These are phyloP conservation scores for Iguana delicatissima DNA, from an alignment of 2,797 vertebrate species.

Conservation along the genomic window DNA sequence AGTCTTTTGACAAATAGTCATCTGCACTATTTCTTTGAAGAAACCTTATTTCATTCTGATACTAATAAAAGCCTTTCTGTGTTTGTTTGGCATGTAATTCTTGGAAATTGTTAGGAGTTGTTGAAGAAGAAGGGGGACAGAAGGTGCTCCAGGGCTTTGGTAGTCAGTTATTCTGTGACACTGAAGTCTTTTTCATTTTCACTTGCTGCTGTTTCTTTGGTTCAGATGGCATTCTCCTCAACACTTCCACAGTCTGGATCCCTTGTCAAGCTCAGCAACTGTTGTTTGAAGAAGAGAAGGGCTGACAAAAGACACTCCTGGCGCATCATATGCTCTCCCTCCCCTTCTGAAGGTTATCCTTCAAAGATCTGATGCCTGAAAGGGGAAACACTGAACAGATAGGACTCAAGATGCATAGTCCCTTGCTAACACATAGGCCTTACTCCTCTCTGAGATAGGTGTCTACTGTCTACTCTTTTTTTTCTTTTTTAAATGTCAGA, in stretches of 20 bases:
- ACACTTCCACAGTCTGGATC: slow-evolving; percentile 28
- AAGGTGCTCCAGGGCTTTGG: background rate
- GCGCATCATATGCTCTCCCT: background rate
- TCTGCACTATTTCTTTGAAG: background rate
- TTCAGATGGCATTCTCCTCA: slow-evolving; percentile 15
- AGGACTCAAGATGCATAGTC: background rate
- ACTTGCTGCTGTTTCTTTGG: slow-evolving; percentile 19
- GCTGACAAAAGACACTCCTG: background rate
- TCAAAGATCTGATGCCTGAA: slow-evolving; percentile 35
- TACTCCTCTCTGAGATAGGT: background rate
- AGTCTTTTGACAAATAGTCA: background rate
- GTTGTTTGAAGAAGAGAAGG: slow-evolving; percentile 27
- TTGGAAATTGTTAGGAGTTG: slow-evolving; percentile 6
- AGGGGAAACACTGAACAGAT: slow-evolving; percentile 10
- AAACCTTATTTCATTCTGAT: background rate
- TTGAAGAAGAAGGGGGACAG: background rate
- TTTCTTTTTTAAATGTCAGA: background rate
- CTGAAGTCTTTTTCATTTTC: slow-evolving; percentile 19
- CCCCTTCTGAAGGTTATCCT: background rate
- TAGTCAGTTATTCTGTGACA: slow-evolving; percentile 6
- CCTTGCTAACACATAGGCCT: slow-evolving; percentile 13
- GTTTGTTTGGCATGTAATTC: background rate
- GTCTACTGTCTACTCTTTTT: background rate
- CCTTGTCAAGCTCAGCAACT: slow-evolving; percentile 34
- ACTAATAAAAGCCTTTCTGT: background rate